These are phyloP conservation scores for Catharus bicknelli DNA, from an alignment of 2,113 vertebrate species.

Conservation along the genomic window DNA sequence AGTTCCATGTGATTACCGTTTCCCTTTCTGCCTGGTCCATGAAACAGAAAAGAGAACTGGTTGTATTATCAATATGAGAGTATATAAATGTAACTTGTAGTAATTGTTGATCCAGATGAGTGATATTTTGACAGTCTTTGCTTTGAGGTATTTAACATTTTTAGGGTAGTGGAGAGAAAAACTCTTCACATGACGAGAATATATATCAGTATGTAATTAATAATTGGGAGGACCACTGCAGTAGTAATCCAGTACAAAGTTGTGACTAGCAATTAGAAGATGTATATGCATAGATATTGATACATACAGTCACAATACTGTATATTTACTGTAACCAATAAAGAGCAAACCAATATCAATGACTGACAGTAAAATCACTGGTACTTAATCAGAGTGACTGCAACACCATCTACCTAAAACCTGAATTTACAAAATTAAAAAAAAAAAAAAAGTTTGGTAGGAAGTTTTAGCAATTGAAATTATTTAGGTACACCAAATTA, in stretches of 20 bases:
- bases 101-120: neutral
- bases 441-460: neutral
- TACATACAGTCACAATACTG: neutral
- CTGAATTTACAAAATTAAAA: neutral
- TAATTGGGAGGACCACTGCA: neutral
- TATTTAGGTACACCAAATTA: neutral
- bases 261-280: neutral
- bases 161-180: neutral
- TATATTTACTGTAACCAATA: neutral
- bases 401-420: neutral
- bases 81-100: neutral
- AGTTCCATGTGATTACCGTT: neutral
- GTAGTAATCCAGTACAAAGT: neutral
- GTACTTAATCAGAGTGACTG: neutral
- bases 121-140: neutral
- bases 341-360: neutral
- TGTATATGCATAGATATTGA: rapidly evolving
- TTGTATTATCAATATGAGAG: neutral
- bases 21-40: neutral
- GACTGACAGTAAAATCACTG: neutral
- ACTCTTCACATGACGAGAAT: neutral
- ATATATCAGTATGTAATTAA: neutral
- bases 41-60: neutral
- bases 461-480: neutral
- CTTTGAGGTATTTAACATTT: neutral